Conservation (phyloP, 2,888 invertebrate species). For the Kuschelorhynchus macadamiae region DNA sequence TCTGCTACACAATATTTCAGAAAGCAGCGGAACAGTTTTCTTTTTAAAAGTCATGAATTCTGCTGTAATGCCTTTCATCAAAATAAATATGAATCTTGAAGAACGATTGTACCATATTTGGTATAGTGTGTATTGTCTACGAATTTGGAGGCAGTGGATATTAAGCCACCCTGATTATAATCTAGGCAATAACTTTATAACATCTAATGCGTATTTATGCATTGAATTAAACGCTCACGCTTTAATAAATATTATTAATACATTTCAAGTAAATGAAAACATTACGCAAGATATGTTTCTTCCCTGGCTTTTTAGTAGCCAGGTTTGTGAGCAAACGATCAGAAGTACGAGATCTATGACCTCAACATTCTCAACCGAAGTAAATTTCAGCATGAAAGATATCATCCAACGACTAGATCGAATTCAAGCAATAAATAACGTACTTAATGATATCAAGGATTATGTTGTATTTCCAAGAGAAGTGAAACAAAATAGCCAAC, state of each 20-base stretch:
- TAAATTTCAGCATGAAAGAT: slow-evolving; percentile 55
- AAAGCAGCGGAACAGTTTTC: not conserved
- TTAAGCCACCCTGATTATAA: not conserved
- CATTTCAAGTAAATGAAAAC: not conserved
- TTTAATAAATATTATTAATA: slow-evolving; percentile 8
- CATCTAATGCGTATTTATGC: slow-evolving; percentile 23
- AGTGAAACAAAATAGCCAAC: not conserved
- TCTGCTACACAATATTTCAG: not conserved
- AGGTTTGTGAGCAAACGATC: slow-evolving; percentile 36
- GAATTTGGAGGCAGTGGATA: not conserved
- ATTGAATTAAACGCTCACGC: slow-evolving; percentile 37
- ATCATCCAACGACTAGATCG: slow-evolving; percentile 11
- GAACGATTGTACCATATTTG: slow-evolving; percentile 2
- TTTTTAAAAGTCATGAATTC: not conserved
- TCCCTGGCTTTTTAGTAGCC: slow-evolving; percentile 27
- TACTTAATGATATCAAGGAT: not conserved
- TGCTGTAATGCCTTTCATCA: not conserved
- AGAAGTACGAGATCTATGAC: slow-evolving; percentile 2
- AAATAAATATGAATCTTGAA: not conserved
- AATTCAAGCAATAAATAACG: slow-evolving; percentile 20
- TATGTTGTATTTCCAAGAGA: slow-evolving; percentile 8
- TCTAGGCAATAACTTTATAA: slow-evolving; percentile 27
- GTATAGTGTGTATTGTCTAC: not conserved
- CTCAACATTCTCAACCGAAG: slow-evolving; percentile 24
- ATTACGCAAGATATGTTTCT: slow-evolving; percentile 9